Evolutionary conservation across 2,888 invertebrate genomes (phyloP).

Genomic region (Tenodera sinensis): DNA sequence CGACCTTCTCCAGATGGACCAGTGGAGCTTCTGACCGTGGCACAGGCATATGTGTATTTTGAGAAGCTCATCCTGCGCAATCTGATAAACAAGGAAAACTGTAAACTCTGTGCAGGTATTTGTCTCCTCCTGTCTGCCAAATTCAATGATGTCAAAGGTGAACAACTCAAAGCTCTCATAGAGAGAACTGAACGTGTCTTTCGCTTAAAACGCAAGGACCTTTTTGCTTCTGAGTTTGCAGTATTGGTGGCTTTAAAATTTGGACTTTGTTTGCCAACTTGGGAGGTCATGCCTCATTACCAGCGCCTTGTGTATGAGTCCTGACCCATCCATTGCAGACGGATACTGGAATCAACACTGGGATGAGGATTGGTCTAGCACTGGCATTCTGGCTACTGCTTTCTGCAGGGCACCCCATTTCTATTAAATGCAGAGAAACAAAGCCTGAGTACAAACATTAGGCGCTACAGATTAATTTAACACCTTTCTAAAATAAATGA

Average conservation of each 20-base stretch:
- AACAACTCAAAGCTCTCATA: slow-evolving; percentile 76
- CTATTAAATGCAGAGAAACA: background rate
- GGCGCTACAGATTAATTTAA: background rate
- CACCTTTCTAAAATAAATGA: background rate
- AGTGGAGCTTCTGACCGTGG: slow-evolving; percentile 84
- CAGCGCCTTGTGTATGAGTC: slow-evolving; percentile 90
- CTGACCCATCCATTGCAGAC: slow-evolving; percentile 51
- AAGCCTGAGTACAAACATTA: background rate
- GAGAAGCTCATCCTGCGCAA: slow-evolving; percentile 91
- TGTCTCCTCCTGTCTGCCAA: slow-evolving; percentile 92
- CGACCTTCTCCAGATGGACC: slow-evolving; percentile 70
- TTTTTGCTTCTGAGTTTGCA: slow-evolving; percentile 89
- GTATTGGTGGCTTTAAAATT: slow-evolving; percentile 93
- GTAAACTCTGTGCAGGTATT: slow-evolving; percentile 93
- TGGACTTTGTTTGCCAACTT: slow-evolving; percentile 84
- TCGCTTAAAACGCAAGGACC: slow-evolving; percentile 83
- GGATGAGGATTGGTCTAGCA: background rate
- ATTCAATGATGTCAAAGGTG: slow-evolving; percentile 94
- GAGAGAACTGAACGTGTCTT: slow-evolving; percentile 92
- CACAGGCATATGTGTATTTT: slow-evolving; percentile 97
- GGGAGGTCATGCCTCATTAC: slow-evolving; percentile 92
- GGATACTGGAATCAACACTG: background rate
- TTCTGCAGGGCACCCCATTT: background rate
- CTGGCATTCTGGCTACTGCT: background rate
- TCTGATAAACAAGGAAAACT: slow-evolving; percentile 89